Base-by-base conservation (phyloP, 2,113 vertebrate species). In the Mola mola region DNA sequence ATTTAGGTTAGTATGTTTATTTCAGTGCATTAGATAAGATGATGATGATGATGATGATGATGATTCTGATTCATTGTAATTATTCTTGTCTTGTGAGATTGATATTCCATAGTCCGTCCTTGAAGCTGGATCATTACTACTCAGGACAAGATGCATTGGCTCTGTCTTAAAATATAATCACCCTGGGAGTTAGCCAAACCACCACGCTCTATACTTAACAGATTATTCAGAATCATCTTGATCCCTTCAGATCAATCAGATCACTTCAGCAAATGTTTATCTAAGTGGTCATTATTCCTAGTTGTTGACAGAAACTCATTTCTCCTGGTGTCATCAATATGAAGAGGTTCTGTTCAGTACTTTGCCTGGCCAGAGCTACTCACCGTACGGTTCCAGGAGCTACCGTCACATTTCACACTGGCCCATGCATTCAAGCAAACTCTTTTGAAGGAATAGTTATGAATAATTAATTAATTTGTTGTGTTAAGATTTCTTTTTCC, bases 401-500 rank as follows among this genome's bases (percentile, higher is more conserved):
- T 42, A 60, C 56, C 57, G 62, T 73, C 63, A 38, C 66, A 52
- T 60, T 67, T 69, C 42, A 62, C 55, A 52, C 31, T 16, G 63
- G 66, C 40, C 41, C 4, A 2, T 9, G 50, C 63, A 21, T 78
- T 63, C 53, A 44, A 52, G 66, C 72, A 73, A 76, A 79, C 68
- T 16, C 42, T 3, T 8, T 40, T 53, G 68, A 75, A 69, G 49
- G 8, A 62, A 50, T 19, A 43, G 31, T 29, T 50, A 67, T 88
- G 36, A 83, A 90, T 82, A 56, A 82, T 87, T 69, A 19, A 80
- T 51, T 25, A 12, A 5, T 79, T 79, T 81, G 64, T 76, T 70
- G 40, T 56, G 64, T 62, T 66, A 53, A 63, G 15, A 41, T 79
- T 48, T 2, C 17, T 20, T 29, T 67, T 26, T 58, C n/a, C 21